These are phyloP conservation scores for Emys orbicularis DNA, from an alignment of 2,797 vertebrate genomes.

Conservation along the genomic window DNA sequence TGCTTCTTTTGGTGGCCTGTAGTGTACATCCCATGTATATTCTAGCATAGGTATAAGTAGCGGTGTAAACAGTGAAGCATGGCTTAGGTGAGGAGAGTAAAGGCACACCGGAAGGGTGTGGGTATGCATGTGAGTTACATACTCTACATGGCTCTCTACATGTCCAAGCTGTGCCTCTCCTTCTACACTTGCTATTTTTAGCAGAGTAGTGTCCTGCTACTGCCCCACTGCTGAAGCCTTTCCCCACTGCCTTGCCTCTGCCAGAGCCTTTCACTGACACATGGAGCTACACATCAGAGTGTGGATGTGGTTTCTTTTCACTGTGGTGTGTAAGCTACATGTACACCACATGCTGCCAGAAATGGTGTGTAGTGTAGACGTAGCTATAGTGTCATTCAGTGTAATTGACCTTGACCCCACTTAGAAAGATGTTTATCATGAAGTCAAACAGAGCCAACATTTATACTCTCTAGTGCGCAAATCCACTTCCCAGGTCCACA, in stretches of 20 bases:
- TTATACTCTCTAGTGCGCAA: neutral
- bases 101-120: neutral
- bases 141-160: neutral
- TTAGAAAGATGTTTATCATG: neutral
- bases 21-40: neutral
- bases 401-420: neutral
- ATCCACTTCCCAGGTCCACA: neutral
- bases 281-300: neutral
- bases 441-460: fast-evolving
- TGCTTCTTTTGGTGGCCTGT: neutral
- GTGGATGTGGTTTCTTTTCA: neutral
- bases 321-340: neutral
- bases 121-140: neutral
- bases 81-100: neutral
- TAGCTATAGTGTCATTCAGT: neutral
- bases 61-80: neutral
- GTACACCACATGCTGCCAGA: neutral
- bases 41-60: neutral
- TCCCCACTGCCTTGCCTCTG: neutral
- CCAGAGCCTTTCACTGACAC: neutral
- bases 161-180: too few species aligned
- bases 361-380: neutral
- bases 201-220: neutral
- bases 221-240: too few species aligned
- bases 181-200: neutral